Percentiles rank a stretch among this genome's conserved stretches.
phyloP scores from a whole-genome alignment of 2,113 vertebrate species.

The Mellivora capensis region DNA sequence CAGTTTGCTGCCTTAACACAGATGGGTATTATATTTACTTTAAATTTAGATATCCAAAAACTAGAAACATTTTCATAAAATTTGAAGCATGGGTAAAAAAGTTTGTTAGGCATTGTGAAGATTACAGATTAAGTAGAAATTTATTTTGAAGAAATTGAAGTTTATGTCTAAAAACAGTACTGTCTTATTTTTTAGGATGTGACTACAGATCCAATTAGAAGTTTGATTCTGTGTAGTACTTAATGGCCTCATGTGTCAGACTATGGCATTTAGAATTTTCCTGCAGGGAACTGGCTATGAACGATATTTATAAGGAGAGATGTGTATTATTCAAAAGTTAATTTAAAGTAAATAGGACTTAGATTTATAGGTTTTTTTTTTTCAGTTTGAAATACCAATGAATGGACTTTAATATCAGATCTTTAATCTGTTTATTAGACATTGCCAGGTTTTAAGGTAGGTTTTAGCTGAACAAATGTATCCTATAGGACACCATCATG shows the following conservation, averaged over 20 bases:
- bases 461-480: neutral
- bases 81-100: neutral
- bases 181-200: neutral
- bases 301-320: neutral
- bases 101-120: neutral
- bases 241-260: neutral
- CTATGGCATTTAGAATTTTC: neutral
- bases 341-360: neutral
- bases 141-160: neutral
- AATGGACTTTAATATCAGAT: neutral
- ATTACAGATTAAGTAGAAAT: neutral
- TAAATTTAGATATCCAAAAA: neutral
- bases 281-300: neutral
- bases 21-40: neutral
- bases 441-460: neutral
- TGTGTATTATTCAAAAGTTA: neutral
- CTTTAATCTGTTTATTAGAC: neutral
- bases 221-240: neutral
- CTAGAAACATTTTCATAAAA: neutral
- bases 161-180: neutral
- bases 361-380: neutral
- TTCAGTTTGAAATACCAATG: neutral
- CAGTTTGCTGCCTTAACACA: neutral
- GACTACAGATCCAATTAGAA: neutral
- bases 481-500: neutral